Evolutionary conservation across 2,797 vertebrate species (phyloP).

Genomic region (Danio choprae): DNA sequence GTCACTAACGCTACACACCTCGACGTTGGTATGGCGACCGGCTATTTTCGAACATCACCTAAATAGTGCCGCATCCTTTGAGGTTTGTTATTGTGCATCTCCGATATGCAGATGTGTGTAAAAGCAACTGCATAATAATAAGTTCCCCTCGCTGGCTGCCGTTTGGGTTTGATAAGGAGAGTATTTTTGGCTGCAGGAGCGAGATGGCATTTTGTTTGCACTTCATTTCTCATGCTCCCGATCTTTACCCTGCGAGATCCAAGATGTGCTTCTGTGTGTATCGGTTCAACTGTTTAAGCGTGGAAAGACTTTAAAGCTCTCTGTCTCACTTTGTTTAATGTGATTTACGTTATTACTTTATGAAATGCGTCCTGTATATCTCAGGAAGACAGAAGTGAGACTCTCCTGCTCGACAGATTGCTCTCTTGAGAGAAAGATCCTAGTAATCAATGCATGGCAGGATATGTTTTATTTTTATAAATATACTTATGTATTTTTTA

Average conservation of each 20-base stretch:
- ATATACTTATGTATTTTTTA: too few relatives aligned
- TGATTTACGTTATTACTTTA: neutral
- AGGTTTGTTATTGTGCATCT: constrained; percentile 47
- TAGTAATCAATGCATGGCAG: too few relatives aligned
- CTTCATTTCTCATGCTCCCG: constrained; percentile 16
- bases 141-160: constrained; percentile 18
- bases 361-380: neutral
- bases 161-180: constrained; percentile 54
- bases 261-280: neutral
- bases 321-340: neutral
- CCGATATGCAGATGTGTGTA: constrained; percentile 42
- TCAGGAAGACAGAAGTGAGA: neutral
- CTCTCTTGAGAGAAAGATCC: too few relatives aligned
- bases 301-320: neutral
- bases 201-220: constrained; percentile 51
- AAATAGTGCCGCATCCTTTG: constrained; percentile 10
- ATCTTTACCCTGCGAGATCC: neutral
- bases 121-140: constrained; percentile 36
- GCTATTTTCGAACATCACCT: constrained; percentile 51
- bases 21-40: constrained; percentile 55
- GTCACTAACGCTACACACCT: neutral
- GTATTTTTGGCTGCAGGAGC: constrained; percentile 58
- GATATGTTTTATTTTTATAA: too few relatives aligned
- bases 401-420: too few relatives aligned
- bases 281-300: neutral